Conservation (phyloP, 1,140 invertebrate species). For the Choristoneura fumiferana region DNA sequence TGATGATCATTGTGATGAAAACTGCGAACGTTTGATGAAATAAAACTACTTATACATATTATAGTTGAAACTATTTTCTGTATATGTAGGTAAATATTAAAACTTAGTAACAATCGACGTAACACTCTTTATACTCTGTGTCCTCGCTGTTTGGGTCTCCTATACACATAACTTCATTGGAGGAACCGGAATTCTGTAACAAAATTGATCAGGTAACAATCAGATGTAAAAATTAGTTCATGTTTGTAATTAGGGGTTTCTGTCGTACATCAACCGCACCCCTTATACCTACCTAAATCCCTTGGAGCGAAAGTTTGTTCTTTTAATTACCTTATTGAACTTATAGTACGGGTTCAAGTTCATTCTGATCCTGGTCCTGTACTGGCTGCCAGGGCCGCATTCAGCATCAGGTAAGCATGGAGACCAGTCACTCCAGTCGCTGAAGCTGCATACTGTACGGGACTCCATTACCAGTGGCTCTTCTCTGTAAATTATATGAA, state of each 20-base stretch:
- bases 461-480: conserved; percentile 36
- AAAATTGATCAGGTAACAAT: too few species aligned
- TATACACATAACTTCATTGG: neutral
- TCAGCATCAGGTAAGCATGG: conserved; percentile 33
- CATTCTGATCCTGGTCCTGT: conserved; percentile 26
- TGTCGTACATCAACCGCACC: too few species aligned
- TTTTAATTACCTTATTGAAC: neutral
- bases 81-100: too few species aligned
- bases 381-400: conserved; percentile 45
- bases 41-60: too few species aligned
- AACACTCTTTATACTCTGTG: neutral
- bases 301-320: too few species aligned
- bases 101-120: conserved; percentile 11
- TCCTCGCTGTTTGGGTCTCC: neutral
- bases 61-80: too few species aligned
- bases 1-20: too few species aligned
- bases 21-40: too few species aligned
- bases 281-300: too few species aligned
- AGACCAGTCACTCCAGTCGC: conserved; percentile 48
- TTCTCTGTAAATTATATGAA: conserved; percentile 15
- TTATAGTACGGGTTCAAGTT: conserved; percentile 13
- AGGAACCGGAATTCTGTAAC: neutral
- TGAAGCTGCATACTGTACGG: conserved; percentile 23
- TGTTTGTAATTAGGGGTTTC: too few species aligned
- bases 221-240: too few species aligned